Percentiles rank a stretch among this genome's conserved stretches.
phyloP scores from a whole-genome alignment of 37 sponge, comb jelly and placozoan species.

The Geodia barretti region DNA sequence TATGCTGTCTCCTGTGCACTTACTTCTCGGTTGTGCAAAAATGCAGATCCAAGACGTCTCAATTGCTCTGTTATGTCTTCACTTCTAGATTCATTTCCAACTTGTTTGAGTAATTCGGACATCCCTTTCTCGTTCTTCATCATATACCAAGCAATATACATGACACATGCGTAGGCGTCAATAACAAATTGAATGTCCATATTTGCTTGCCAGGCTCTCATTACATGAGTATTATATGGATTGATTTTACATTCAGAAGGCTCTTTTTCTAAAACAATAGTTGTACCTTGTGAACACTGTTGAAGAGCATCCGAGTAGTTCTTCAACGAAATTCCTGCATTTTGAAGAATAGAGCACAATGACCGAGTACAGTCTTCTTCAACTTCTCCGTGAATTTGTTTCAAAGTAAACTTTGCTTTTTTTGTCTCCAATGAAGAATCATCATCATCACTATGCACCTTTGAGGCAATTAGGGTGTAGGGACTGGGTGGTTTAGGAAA shows the following conservation, averaged over 20 bases:
- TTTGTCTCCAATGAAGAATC: not conserved
- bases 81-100: not conserved
- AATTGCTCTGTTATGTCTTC: conserved; percentile 1
- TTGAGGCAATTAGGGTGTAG: not conserved
- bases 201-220: conserved; percentile 39
- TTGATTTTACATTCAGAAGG: conserved; percentile 21
- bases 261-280: not conserved
- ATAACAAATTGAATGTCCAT: conserved; percentile 50
- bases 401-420: not conserved
- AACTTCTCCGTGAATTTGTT: not conserved
- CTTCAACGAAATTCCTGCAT: not conserved
- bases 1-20: conserved; percentile 28
- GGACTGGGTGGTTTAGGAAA: conserved; percentile 24
- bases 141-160: conserved; percentile 25
- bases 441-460: not conserved
- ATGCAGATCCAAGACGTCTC: conserved; percentile 2
- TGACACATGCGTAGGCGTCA: conserved; percentile 40
- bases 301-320: not conserved
- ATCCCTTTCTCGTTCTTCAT: conserved; percentile 26
- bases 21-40: conserved; percentile 12
- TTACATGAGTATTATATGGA: conserved; percentile 14
- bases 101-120: conserved; percentile 20
- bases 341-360: not conserved
- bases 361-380: not conserved
- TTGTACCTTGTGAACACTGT: not conserved